Percentiles rank a stretch among this genome's conserved stretches.
Evolutionary conservation across 2,797 vertebrate species (phyloP).

Genomic region (Adelosebastes latens): DNA sequence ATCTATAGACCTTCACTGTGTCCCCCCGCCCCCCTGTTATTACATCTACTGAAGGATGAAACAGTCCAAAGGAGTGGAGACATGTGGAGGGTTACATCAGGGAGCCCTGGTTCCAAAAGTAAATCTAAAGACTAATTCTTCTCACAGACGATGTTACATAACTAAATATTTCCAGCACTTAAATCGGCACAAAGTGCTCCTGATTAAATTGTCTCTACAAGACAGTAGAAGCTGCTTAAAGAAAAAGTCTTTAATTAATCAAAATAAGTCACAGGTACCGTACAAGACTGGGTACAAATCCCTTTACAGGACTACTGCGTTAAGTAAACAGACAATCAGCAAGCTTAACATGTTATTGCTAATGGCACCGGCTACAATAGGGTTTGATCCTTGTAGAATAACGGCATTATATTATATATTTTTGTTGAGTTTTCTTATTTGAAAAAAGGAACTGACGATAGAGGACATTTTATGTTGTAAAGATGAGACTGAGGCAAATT

Average conservation of each 20-base stretch:
- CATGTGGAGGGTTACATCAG: background rate
- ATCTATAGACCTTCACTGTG: conserved; percentile 65
- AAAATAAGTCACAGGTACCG: background rate
- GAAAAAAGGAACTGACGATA: background rate
- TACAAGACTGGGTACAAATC: background rate
- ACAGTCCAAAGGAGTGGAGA: conserved; percentile 32
- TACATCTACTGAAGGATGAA: conserved; percentile 9
- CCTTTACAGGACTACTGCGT: background rate
- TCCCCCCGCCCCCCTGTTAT: conserved; percentile 7
- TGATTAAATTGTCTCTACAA: background rate
- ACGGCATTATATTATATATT: too few relatives aligned
- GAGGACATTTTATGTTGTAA: background rate
- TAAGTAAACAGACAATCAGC: background rate
- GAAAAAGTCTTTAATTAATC: background rate
- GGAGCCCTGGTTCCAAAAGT: background rate
- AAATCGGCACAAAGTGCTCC: background rate
- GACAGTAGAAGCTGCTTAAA: background rate
- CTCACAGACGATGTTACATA: background rate
- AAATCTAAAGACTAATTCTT: background rate
- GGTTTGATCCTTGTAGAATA: too few relatives aligned
- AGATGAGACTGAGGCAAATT: background rate
- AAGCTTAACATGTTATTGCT: background rate
- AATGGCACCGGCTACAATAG: background rate
- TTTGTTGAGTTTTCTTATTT: background rate
- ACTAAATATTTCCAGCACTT: background rate